Evolutionary conservation across 2,797 vertebrate genomes (phyloP), one percentile per base, ranked within the genome.

Genomic region (Danio tinwini): DNA sequence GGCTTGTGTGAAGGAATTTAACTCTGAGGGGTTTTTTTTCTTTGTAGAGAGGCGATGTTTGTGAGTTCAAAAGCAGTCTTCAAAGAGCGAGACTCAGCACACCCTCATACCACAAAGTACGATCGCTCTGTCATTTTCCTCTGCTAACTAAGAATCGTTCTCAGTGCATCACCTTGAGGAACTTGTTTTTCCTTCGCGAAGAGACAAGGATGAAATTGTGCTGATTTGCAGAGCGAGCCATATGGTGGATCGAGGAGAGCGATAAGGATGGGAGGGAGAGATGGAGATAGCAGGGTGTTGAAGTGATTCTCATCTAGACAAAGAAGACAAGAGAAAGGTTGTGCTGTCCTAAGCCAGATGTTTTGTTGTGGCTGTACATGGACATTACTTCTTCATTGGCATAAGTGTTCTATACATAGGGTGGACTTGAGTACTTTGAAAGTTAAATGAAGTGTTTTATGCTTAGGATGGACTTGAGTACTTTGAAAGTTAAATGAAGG

Each of bases 221-320:
- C 84, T 85, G 85, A 88, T 86, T 78, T 76, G 81, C 81, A 80
- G 65, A 42, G 50, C 53, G 70, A 78, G 72, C 80, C 86, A 87
- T 86, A 86, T 87, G 86, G 83, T 84, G 50, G 75, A 74, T 87
- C 71, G n/a, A 72, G 78, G 75, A 64, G 76, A 84, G n/a, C 29
- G 82, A 72, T 49, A 56, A 64, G 74, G 61, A 42, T 47, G 61
- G 42, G 49, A 71, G 78, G 19, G 69, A 79, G 74, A 13, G 59
- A 53, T 56, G 39, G 37, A 42, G 71, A 81, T 76, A 45, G 47
- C 17, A 19, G 16, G 29, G 55, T 62, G 80, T 63, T 55, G 73
- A 44, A 59, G 55, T 50, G 65, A 70, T 78, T 78, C 29, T 7
- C 17, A 78, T 61, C 17, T 29, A 72, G 59, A 67, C 55, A 45